Percentiles rank a stretch among this genome's conserved stretches.
Conservation (phyloP, 2,888 invertebrate species). For the Meteorus colon region DNA sequence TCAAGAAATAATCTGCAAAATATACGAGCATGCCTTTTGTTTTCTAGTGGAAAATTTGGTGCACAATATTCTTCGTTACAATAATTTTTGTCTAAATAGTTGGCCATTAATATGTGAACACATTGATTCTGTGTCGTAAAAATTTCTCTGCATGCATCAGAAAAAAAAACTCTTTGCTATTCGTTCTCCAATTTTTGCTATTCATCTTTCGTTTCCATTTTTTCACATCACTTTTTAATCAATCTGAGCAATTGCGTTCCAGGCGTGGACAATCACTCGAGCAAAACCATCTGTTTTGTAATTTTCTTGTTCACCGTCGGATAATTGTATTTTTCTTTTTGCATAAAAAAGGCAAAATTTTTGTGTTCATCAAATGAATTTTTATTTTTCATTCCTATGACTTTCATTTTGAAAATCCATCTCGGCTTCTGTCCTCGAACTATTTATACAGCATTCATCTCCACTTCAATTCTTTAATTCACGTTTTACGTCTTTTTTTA, state of each 20-base stretch:
- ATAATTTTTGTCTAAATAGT: no score
- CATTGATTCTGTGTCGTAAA: no score
- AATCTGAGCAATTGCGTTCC: conserved; percentile 45
- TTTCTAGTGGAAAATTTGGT: no score
- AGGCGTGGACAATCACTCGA: conserved; percentile 33
- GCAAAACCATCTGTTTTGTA: neutral
- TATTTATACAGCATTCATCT: conserved; percentile 25
- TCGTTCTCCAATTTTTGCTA: conserved; percentile 10
- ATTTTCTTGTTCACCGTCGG: conserved; percentile 1
- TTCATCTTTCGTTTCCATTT: conserved; percentile 28
- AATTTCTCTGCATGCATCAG: no score
- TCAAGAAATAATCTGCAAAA: no score
- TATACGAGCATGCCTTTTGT: no score
- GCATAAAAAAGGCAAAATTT: neutral
- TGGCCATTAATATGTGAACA: no score
- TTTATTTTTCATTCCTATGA: conserved; percentile 32
- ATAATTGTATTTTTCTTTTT: neutral
- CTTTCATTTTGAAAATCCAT: conserved; percentile 25
- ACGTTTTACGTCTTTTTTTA: neutral
- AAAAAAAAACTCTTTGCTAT: no score
- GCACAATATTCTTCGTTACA: no score
- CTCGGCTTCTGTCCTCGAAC: conserved; percentile 31
- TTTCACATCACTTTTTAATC: conserved; percentile 32
- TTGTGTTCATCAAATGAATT: neutral
- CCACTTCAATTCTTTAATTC: conserved; percentile 50